Conservation (phyloP, 2,888 invertebrate species). For the Apamea crenata region DNA sequence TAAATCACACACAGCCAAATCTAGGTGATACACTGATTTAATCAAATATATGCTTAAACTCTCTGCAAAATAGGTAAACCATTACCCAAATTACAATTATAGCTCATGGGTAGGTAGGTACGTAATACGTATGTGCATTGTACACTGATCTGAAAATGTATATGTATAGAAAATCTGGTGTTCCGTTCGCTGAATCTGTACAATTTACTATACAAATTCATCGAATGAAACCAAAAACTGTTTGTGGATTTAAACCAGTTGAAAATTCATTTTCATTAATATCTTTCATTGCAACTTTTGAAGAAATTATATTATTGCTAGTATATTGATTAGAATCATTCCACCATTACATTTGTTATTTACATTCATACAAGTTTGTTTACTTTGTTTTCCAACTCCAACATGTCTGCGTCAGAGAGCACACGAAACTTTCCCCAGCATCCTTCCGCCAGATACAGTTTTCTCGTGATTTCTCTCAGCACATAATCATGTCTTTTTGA, state of each 20-base stretch:
- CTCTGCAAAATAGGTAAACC: background rate
- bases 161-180: background rate
- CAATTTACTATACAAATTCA: background rate
- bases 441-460: conserved; percentile 56
- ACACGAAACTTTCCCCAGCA: conserved; percentile 50
- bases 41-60: background rate
- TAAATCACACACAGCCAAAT: background rate
- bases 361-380: conserved; percentile 37
- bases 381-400: conserved; percentile 43
- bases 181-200: background rate
- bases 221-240: background rate
- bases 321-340: conserved; percentile 21
- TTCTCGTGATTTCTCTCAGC: conserved; percentile 59
- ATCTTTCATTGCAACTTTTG: background rate
- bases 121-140: no score
- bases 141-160: no score
- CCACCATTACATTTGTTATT: conserved; percentile 36
- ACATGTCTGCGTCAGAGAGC: conserved; percentile 47
- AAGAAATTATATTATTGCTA: no score
- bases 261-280: background rate
- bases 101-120: background rate
- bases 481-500: conserved; percentile 70
- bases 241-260: background rate
- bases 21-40: background rate
- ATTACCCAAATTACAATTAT: background rate